Percentiles rank a stretch among this genome's conserved stretches.
phyloP scores from a whole-genome alignment of 2,113 vertebrate species.

The Connochaetes taurinus region DNA sequence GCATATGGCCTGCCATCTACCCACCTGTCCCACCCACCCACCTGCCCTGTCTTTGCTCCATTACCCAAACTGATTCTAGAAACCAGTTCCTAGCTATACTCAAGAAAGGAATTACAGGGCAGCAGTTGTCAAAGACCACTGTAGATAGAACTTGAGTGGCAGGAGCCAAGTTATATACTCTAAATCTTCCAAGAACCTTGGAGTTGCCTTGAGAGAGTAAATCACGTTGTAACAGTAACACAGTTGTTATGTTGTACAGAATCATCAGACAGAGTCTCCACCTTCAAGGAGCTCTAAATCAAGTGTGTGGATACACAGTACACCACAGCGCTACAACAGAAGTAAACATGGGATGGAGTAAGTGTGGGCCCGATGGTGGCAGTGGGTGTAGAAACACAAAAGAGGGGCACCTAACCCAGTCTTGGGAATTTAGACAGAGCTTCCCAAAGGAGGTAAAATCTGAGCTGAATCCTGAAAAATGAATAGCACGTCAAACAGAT shows the following conservation, averaged over 20 bases:
- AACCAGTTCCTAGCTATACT: neutral
- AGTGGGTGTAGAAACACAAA: neutral
- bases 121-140: neutral
- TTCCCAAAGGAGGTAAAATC: neutral
- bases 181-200: neutral
- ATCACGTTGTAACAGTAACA: neutral
- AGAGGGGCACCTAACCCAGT: neutral
- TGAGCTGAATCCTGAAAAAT: constrained; percentile 5
- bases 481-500: neutral
- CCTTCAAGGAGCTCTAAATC: neutral
- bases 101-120: neutral
- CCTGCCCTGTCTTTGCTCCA: neutral
- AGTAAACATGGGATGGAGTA: neutral
- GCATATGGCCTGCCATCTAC: neutral
- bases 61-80: neutral
- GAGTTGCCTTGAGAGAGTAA: neutral
- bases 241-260: neutral
- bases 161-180: neutral
- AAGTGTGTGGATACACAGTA: neutral
- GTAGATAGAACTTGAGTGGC: neutral
- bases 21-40: neutral
- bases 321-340: neutral
- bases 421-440: neutral
- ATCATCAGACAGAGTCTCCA: neutral
- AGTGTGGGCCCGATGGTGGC: neutral